Base-by-base conservation (phyloP, 2,113 vertebrate species). In the Elaphurus davidianus region DNA sequence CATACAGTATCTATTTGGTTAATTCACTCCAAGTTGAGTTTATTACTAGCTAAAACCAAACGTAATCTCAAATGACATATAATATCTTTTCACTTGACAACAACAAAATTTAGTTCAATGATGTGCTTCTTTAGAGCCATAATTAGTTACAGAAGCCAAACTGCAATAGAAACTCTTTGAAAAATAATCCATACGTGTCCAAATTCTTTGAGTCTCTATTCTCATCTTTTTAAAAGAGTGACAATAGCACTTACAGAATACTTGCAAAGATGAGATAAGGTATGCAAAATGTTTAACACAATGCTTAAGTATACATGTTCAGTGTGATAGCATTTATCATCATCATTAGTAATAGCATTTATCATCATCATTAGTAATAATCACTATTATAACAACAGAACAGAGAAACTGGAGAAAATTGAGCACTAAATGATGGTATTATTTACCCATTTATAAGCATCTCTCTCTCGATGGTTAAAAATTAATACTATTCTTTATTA, bases 71-170 rank as follows among this genome's bases (percentile, higher is more conserved):
- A 84, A 14, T 67, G 17, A 84, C 36, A 60, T 27, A 78, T 19
- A 57, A 64, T 13, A 62, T 3, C 13, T 54, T 52, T 97, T 90
- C 19, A 59, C 3, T 96, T 81, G 36, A 87, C 3, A 23, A 85
- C 25, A 74, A 82, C 30, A 16, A 76, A 67, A 67, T 88, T 81
- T 82, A 92, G 10, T 76, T 67, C 52, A 13, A 33, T 79, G 25
- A 54, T 28, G 47, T 59, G 21, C 36, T 89, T 79, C 93, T 21
- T 91, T 71, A 96, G 71, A 96, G 57, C 54, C 2, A 40, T 59
- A 84, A 87, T 89, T 92, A 89, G 74, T 79, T 85, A 79, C 11
- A 96, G 40, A 92, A 92, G 30, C 28, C 86, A 83, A 94, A 87
- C n/a, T 92, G 4, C 40, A 87, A 67, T 52, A 45, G 40, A 90